Evolutionary conservation across 2,797 vertebrate genomes (phyloP), one percentile per base, ranked within the genome.

Genomic region (Peromyscus aztecus): DNA sequence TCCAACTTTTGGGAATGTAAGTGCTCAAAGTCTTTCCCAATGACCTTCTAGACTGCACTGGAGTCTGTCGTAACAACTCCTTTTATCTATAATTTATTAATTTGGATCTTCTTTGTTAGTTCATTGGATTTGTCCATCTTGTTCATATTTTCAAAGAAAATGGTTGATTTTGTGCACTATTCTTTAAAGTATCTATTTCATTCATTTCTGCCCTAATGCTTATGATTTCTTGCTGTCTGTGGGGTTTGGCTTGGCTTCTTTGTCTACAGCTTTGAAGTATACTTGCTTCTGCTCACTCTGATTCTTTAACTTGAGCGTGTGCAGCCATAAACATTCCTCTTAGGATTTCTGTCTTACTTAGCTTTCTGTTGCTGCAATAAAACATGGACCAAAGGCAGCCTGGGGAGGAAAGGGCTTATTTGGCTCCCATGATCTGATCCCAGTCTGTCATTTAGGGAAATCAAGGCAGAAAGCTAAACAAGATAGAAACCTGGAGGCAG

Each of bases 31-130:
- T 57, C 69, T 75, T 21, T 29, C 52, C n/a, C 16, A 37, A 29
- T 24, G 10, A 40, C 67, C 67, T 67, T 89, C 55, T 76, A 57
- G 86, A 46, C 43, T 75, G 11, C 71, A 21, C 37, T 89, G 27
- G 10, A 14, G 27, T 76, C 55, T 89, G 55, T 76, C 0, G 71
- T 43, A 89, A 76, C 37, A 76, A 34, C 27, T 59, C 69, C 16
- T 89, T 75, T 89, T 21, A 75, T 75, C 86, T 75, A 13, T 89
- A 43, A 76, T 89, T 89, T 89, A 61, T 59, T 76, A 31, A 88
- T 75, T 75, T 88, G 52, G 16, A 57, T 43, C 86, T 43, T 61
- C 23, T 88, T 43, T 76, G 55, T 76, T 89, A 76, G 55, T 61
- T 57, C 10, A 55, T n/a, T 43, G 37, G 17, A 31, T 75, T 75